Evolutionary conservation across 2,888 invertebrate genomes (phyloP), one percentile per base, ranked within the genome.

Genomic region (Zonitis immaculata): DNA sequence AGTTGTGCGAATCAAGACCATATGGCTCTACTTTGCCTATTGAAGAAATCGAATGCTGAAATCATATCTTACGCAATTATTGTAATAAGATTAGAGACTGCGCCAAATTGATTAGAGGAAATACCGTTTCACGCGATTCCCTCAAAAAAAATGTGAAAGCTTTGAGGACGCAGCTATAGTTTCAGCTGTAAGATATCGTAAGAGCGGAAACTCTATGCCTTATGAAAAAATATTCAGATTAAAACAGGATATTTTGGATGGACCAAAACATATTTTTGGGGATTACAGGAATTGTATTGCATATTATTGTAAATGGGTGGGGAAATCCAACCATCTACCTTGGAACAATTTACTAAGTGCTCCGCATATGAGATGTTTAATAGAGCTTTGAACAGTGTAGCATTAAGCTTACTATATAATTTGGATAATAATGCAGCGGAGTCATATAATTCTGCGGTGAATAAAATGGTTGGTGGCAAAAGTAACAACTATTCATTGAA

Each of bases 401-500:
- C 54, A 11, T 47, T 59, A 14, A 63, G 43, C 43, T 50, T 68
- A 12, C 50, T 67, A 4, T 54, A 62, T 47, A 54, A 68, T 50
- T 61, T 65, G 6, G 60, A 64, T 44, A 72, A 61, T 32, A 69
- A 70, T 53, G 42, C 47, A 6, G 68, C 69, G 2, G 70, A 71
- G 59, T 45, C 52, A 12, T 72, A 62, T 45, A 69, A 70, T 49
- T 61, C 59, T 12, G 56, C 67, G 5, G 61, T 71, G 5, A 65
- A 67, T 6, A 68, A 69, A 59, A 67, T 63, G 52, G 60, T 66
- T 14, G 68, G 69, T 3, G 73, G 71, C 5, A 73, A 72, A 62
- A 50, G 69, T 50, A 63, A 68, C 7, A 71, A 73, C 56, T 67
- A 62, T 57, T 39, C 64, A 6, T 43, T 57, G 47, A 61, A 54